Conservation (phyloP, 2,797 vertebrate species). For the Muscicapa striata region DNA sequence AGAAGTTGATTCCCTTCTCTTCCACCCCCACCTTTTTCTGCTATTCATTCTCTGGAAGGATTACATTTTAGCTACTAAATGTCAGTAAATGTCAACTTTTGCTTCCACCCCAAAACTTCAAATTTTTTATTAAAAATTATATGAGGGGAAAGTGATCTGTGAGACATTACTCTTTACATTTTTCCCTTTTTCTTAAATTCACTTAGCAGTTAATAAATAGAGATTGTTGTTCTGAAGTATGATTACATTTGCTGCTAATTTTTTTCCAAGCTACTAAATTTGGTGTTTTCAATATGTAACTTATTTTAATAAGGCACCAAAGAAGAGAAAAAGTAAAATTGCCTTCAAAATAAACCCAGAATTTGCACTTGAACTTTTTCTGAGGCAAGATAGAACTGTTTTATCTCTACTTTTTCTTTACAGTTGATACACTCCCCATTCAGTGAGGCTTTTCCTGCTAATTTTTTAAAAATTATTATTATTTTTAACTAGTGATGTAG, state of each 20-base stretch:
- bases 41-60: constrained; percentile 43
- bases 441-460: background rate
- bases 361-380: background rate
- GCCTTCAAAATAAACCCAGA: background rate
- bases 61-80: constrained; percentile 56
- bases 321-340: background rate
- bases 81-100: constrained; percentile 63
- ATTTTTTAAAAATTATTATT: background rate
- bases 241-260: background rate
- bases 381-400: background rate
- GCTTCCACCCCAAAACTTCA: constrained; percentile 14
- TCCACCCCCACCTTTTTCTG: constrained; percentile 34
- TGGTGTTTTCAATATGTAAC: background rate
- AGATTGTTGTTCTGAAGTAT: background rate
- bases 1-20: constrained; percentile 43
- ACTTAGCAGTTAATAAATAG: background rate
- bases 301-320: background rate
- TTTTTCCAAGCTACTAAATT: background rate
- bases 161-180: background rate
- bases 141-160: background rate
- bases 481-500: background rate
- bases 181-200: background rate
- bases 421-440: background rate
- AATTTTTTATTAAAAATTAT: constrained; percentile 3
- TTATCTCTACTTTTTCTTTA: background rate